These are phyloP conservation scores for Brachypteracias leptosomus DNA, from an alignment of 2,113 vertebrate species.

Conservation along the genomic window DNA sequence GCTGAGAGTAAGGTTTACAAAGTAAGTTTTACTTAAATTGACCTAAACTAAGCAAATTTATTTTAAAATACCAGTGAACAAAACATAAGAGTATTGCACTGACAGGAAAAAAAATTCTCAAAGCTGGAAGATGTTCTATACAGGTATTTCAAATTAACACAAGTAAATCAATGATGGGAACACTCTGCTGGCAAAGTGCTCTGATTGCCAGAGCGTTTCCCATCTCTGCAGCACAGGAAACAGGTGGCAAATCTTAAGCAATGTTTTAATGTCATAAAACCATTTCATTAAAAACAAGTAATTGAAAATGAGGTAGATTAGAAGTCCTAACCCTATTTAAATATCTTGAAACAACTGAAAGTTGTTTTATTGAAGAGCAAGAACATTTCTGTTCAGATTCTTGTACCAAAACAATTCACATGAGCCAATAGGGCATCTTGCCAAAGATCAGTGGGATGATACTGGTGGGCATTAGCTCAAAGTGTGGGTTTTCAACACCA, in stretches of 20 bases:
- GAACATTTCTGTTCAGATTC: background rate
- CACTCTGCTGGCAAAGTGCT: background rate
- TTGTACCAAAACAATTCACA: background rate
- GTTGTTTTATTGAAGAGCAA: background rate
- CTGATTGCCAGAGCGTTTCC: background rate
- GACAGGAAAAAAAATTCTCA: background rate
- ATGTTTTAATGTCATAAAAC: background rate
- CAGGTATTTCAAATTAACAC: background rate
- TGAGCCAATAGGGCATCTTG: accelerated
- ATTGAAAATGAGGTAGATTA: background rate
- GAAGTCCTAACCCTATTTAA: background rate
- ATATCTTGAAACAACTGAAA: background rate
- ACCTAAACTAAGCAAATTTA: background rate
- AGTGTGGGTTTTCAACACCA: background rate
- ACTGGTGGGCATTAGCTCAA: background rate
- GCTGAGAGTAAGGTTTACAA: background rate
- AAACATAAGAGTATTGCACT: accelerated
- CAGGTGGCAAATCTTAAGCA: background rate
- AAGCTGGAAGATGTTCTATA: background rate
- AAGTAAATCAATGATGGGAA: background rate
- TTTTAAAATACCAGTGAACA: background rate
- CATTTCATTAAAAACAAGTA: background rate
- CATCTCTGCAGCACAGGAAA: background rate
- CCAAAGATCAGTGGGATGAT: accelerated
- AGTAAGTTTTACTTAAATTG: background rate